phyloP scores from a whole-genome alignment of 2,888 invertebrate genomes.

The Drosophila tanythrix region DNA sequence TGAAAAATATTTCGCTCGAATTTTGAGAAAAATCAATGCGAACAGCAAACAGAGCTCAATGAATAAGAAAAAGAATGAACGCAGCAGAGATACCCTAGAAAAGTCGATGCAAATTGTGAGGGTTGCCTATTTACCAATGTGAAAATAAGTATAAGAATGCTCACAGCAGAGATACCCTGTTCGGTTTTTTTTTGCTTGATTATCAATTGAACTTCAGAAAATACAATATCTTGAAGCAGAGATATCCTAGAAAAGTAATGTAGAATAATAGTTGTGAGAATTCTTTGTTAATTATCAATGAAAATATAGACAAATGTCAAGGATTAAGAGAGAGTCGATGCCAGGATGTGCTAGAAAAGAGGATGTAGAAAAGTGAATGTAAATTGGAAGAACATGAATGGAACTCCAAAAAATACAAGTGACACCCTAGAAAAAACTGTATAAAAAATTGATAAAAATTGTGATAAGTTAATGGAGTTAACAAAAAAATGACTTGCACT shows the following conservation, averaged over 20 bases:
- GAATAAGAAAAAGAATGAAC: background rate
- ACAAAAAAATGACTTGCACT: too few relatives aligned
- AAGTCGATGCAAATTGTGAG: background rate
- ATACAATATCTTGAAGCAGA: background rate
- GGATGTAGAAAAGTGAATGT: too few relatives aligned
- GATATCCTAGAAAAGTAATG: background rate
- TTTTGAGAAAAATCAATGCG: constrained; percentile 62
- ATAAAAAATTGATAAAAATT: background rate
- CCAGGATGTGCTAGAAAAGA: background rate
- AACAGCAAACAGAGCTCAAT: background rate
- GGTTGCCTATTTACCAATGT: background rate
- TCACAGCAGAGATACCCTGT: background rate
- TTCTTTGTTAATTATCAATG: background rate
- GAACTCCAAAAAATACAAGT: background rate
- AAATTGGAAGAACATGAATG: too few relatives aligned
- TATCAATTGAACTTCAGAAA: background rate
- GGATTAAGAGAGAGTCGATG: background rate
- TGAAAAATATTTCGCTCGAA: background rate
- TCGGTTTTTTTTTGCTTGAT: too few relatives aligned
- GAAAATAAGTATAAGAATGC: background rate
- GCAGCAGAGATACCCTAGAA: constrained; percentile 5
- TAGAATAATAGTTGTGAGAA: background rate
- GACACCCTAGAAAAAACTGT: too few relatives aligned
- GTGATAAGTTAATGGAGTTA: background rate
- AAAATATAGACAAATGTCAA: background rate